phyloP scores from a whole-genome alignment of 2,888 invertebrate species.

The Dinocampus coccinellae region DNA sequence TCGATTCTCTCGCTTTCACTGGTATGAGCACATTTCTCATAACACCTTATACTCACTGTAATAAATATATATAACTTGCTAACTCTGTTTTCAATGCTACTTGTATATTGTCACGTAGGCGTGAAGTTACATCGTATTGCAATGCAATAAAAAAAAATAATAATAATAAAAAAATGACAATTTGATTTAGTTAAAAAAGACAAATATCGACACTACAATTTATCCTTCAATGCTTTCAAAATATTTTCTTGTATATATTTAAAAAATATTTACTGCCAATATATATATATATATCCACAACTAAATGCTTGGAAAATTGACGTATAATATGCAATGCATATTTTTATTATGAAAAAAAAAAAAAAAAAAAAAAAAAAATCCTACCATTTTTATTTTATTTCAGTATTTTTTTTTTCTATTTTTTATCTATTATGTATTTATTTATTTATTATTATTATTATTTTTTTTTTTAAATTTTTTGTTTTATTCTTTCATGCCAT shows the following conservation, averaged over 20 bases:
- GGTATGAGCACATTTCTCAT: constrained; percentile 1
- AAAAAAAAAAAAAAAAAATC: too few species aligned
- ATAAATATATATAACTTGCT: neutral
- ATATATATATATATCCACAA: neutral
- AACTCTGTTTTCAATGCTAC: neutral
- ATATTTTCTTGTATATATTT: neutral
- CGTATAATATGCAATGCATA: neutral
- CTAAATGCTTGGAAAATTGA: neutral
- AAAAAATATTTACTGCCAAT: neutral
- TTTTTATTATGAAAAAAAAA: too few species aligned
- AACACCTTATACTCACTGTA: constrained; percentile 6
- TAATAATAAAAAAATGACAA: too few species aligned
- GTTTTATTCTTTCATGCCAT: neutral
- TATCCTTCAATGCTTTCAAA: neutral
- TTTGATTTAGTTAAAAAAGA: too few species aligned
- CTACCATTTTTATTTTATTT: too few species aligned
- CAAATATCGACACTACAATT: too few species aligned
- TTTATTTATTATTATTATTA: neutral
- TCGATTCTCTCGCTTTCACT: neutral
- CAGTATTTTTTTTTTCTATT: too few species aligned
- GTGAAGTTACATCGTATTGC: neutral
- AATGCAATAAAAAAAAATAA: too few species aligned
- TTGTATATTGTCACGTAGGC: neutral
- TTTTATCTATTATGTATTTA: neutral
- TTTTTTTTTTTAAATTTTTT: neutral